Evolutionary conservation across 1,140 invertebrate genomes (phyloP), one percentile per base, ranked within the genome.

Genomic region (Aphelinus certus): DNA sequence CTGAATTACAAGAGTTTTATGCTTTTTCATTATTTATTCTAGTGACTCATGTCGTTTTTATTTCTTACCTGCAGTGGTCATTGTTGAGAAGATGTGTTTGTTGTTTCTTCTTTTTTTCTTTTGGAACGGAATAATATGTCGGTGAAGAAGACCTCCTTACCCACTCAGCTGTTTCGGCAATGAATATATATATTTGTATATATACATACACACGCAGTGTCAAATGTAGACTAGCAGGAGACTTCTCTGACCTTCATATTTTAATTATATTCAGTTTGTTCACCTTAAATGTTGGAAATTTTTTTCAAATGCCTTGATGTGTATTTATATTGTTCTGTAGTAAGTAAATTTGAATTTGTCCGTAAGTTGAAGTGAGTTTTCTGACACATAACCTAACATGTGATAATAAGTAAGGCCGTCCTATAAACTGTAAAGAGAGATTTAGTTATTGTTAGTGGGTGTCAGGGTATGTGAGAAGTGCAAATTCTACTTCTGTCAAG

Each of bases 351-450:
- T 45, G 42, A 66, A 66, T 66, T 67, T 61, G 43, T 51, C 60
- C 9, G 61, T 26, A 51, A 60, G 7, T 7, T 61, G 26, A 73
- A 62, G 9, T 45, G 53, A 63, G 47, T 6, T 67, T 47, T 62
- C 51, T 45, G 26, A 49, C 6, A 71, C 61, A 71, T 75, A 75
- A 75, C 74, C 74, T 66, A 66, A 55, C 7, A 57, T 71, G 74
- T 75, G 68, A 75, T 75, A 71, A 65, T 51, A 63, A 58, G 64
- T 69, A 57, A 74, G 51, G 48, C 68, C 74, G 74, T 75, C 68
- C 74, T 64, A 56, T 69, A 51, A 51, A 65, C 9, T 56, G 26
- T 62, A 48, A 6, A 58, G 55, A 55, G 6, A 66, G 10, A 55
- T 68, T 60, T 60, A 10, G 65, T 58, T 49, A 43, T 26, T 55